Evolutionary conservation across 2,113 vertebrate genomes (phyloP).

Genomic region (Naja naja): DNA sequence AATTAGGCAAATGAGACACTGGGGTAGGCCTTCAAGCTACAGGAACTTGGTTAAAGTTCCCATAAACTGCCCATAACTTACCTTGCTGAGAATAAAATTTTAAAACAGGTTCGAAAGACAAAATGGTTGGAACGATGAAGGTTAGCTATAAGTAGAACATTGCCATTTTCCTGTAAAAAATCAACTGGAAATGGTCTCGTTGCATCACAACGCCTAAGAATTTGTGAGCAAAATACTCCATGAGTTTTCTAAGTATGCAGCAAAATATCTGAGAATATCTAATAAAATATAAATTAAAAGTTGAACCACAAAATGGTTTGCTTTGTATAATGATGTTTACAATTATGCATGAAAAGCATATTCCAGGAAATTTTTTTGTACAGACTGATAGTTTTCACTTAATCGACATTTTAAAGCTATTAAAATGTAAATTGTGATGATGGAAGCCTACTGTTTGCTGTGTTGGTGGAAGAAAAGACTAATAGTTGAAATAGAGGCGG

Average conservation of each 20-base stretch:
- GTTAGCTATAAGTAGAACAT: neutral
- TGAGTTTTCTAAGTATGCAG: neutral
- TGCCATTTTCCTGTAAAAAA: constrained; percentile 4
- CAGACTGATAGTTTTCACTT: constrained; percentile 42
- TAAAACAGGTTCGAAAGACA: neutral
- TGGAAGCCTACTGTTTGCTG: constrained; percentile 53
- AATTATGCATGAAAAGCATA: constrained; percentile 38
- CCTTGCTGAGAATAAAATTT: neutral
- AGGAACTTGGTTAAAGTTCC: neutral
- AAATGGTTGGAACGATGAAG: neutral
- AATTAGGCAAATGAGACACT: neutral
- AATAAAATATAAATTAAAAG: neutral
- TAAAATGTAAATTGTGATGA: constrained; percentile 59
- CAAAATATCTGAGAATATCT: constrained; percentile 7
- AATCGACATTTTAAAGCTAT: constrained; percentile 59
- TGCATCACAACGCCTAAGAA: neutral
- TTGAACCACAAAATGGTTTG: constrained; percentile 15
- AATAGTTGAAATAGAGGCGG: constrained; percentile 54
- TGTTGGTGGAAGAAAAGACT: constrained; percentile 54
- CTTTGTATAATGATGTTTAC: constrained; percentile 26
- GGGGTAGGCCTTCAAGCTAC: neutral
- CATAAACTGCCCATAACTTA: neutral
- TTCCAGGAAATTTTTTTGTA: constrained; percentile 57
- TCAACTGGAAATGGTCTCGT: neutral
- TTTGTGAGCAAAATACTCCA: neutral